Evolutionary conservation across 1,140 invertebrate species (phyloP).

Genomic region (Acromyrmex charruanus): DNA sequence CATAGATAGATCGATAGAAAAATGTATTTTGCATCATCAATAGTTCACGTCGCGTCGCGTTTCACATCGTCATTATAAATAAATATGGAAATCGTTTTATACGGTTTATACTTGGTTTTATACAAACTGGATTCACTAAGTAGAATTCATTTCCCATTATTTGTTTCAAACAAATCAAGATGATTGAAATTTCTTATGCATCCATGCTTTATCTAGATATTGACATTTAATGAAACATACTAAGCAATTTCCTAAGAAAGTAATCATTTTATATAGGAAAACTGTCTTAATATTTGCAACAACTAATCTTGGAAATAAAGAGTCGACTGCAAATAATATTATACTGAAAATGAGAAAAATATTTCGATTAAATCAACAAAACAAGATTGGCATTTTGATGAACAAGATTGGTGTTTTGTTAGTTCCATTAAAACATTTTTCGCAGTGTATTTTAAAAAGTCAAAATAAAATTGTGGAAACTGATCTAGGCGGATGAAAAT

Average conservation of each 20-base stretch:
- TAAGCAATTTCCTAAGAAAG: background rate
- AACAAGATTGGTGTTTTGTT: too few species aligned
- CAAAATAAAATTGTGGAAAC: background rate
- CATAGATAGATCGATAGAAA: background rate
- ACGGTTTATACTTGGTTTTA: background rate
- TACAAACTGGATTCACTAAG: background rate
- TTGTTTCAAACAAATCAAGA: conserved; percentile 3
- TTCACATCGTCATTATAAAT: background rate
- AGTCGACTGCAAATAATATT: background rate
- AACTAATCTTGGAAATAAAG: background rate
- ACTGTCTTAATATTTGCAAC: background rate
- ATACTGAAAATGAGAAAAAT: too few species aligned
- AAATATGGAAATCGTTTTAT: background rate
- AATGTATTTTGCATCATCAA: background rate
- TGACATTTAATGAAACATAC: background rate
- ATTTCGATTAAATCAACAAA: background rate
- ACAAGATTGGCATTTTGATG: too few species aligned
- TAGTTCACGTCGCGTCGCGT: background rate
- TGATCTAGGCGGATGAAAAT: conserved; percentile 12
- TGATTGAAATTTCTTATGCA: background rate
- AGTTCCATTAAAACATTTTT: too few species aligned
- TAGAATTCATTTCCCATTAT: background rate
- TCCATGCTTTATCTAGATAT: background rate
- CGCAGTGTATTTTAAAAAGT: background rate
- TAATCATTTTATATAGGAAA: background rate